A percentile compares a stretch with the other conserved stretches of the same genome.
Conservation (phyloP, 2,888 invertebrate species). For the Choristoneura rosaceana region DNA sequence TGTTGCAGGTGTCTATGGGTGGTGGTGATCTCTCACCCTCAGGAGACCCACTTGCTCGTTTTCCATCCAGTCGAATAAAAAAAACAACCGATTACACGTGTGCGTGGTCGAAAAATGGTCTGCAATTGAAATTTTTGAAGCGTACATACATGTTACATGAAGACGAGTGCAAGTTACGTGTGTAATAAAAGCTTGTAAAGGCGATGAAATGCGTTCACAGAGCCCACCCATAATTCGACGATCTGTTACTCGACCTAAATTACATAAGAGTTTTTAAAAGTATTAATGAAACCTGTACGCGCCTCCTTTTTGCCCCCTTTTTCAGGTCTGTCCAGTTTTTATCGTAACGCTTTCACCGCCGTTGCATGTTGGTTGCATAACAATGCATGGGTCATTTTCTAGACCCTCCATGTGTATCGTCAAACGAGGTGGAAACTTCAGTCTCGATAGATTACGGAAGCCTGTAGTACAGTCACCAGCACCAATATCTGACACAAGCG, state of each 20-base stretch:
- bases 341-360: conserved; percentile 41
- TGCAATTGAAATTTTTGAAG: no score
- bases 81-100: no score
- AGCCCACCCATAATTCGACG: conserved; percentile 6
- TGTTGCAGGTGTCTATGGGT: no score
- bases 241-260: conserved; percentile 5
- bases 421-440: conserved; percentile 30
- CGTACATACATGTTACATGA: no score
- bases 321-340: conserved; percentile 36
- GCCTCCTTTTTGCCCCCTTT: conserved; percentile 36
- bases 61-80: no score
- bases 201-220: background rate
- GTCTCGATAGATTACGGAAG: conserved; percentile 9
- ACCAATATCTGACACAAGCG: background rate
- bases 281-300: conserved; percentile 24
- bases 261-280: conserved; percentile 27
- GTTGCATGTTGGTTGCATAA: conserved; percentile 34
- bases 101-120: no score
- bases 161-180: no score
- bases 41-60: no score
- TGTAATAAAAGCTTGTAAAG: background rate
- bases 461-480: conserved; percentile 3
- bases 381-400: conserved; percentile 37
- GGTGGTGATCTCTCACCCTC: no score
- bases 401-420: conserved; percentile 31